phyloP scores from a whole-genome alignment of 1,140 invertebrate species.

The Pseudomyrmex pallidus region DNA sequence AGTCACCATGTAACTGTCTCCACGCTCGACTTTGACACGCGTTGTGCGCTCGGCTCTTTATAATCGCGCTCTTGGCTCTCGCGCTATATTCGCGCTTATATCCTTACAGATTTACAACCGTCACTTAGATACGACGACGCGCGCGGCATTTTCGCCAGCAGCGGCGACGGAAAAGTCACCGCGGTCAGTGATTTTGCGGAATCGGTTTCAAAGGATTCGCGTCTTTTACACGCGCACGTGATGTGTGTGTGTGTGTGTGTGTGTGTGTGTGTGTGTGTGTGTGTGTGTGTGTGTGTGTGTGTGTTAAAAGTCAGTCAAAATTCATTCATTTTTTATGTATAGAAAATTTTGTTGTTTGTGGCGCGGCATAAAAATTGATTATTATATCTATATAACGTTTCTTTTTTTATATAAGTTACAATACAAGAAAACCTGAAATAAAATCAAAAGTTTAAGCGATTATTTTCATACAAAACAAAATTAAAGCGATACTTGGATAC shows the following conservation, averaged over 20 bases:
- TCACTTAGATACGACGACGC: neutral
- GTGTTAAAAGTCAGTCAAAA: constrained; percentile 1
- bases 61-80: constrained; percentile 47
- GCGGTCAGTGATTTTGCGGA: neutral
- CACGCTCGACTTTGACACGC: constrained; percentile 45
- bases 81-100: neutral
- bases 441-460: too few species aligned
- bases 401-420: too few species aligned
- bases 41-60: constrained; percentile 37
- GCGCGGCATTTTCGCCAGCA: neutral
- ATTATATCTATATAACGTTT: too few species aligned
- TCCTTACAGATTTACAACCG: constrained; percentile 35
- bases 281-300: too few species aligned
- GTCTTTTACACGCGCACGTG: neutral
- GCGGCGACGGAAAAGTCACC: neutral
- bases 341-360: too few species aligned
- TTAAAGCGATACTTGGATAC: too few species aligned
- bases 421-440: too few species aligned
- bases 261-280: too few species aligned
- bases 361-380: too few species aligned
- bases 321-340: neutral
- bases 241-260: too few species aligned
- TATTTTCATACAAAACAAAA: too few species aligned
- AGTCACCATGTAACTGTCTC: constrained; percentile 43
- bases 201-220: neutral